Evolutionary conservation across 2,888 invertebrate genomes (phyloP).

Genomic region (Hydrotaea diabolus): DNA sequence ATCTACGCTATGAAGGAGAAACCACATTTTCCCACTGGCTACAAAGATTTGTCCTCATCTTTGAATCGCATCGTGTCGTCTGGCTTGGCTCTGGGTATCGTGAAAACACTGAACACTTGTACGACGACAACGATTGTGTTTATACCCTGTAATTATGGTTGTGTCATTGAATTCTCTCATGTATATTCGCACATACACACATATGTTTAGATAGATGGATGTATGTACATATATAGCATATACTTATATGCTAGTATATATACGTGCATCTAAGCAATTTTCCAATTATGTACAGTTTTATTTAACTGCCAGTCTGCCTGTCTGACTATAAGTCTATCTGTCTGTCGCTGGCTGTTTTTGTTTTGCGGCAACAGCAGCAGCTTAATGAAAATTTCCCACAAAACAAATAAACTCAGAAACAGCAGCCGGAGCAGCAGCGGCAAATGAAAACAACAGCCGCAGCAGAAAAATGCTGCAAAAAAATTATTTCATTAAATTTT

Average conservation of each 20-base stretch:
- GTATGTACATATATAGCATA: background rate
- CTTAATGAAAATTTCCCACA: constrained; percentile 66
- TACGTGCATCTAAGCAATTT: constrained; percentile 58
- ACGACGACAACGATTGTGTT: constrained; percentile 19
- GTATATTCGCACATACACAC: background rate
- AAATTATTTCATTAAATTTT: constrained; percentile 54
- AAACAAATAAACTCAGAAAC: constrained; percentile 56
- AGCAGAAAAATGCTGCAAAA: constrained; percentile 15
- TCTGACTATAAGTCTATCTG: constrained; percentile 27
- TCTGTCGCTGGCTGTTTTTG: background rate
- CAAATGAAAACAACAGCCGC: background rate
- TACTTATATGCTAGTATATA: background rate
- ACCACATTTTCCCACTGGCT: constrained; percentile 22
- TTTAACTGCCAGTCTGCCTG: constrained; percentile 40
- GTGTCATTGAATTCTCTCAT: constrained; percentile 62
- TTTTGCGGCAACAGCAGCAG: constrained; percentile 16
- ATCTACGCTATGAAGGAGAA: constrained; percentile 3
- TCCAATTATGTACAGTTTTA: constrained; percentile 63
- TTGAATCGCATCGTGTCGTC: background rate
- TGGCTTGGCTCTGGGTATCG: background rate
- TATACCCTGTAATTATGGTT: constrained; percentile 37
- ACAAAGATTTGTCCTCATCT: constrained; percentile 5
- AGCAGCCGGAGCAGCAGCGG: background rate
- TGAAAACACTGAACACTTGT: constrained; percentile 31
- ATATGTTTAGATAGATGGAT: background rate